These are phyloP conservation scores for Bellardia bayeri DNA, from an alignment of 2,888 invertebrate species.

Conservation along the genomic window DNA sequence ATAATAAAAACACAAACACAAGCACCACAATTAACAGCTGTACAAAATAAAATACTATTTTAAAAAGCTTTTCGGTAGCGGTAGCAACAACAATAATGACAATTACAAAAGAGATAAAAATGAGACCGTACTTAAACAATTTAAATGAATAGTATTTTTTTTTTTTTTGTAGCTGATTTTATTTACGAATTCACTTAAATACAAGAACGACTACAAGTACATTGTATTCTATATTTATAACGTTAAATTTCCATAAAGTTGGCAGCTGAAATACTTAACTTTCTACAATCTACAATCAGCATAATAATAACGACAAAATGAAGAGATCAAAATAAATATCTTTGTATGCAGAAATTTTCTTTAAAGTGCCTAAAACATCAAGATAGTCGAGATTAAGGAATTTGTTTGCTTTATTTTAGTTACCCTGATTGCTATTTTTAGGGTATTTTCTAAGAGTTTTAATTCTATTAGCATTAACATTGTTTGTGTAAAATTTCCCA, in stretches of 20 bases:
- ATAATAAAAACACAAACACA: not conserved
- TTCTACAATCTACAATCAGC: conserved; percentile 25
- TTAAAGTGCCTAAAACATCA: too few species aligned
- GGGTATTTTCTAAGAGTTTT: too few species aligned
- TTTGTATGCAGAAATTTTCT: not conserved
- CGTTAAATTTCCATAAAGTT: conserved; percentile 67
- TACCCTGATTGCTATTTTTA: too few species aligned
- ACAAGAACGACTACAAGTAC: conserved; percentile 8
- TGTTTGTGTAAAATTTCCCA: too few species aligned
- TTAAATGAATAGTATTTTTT: conserved; percentile 40
- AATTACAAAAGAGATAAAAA: conserved; percentile 28
- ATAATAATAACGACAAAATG: conserved; percentile 12
- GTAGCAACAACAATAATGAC: conserved; percentile 4
- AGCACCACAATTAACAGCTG: conserved; percentile 54
- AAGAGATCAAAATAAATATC: not conserved
- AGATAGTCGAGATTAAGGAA: too few species aligned
- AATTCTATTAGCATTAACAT: too few species aligned
- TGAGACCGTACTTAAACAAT: conserved; percentile 46
- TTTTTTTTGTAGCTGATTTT: conserved; percentile 4
- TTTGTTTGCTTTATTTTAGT: too few species aligned
- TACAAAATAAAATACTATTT: conserved; percentile 24
- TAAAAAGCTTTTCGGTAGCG: not conserved
- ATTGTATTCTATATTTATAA: conserved; percentile 22
- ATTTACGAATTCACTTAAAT: conserved; percentile 17
- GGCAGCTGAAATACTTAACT: conserved; percentile 59